phyloP scores from a whole-genome alignment of 1,140 invertebrate species.

The Brachionus manjavacas region DNA sequence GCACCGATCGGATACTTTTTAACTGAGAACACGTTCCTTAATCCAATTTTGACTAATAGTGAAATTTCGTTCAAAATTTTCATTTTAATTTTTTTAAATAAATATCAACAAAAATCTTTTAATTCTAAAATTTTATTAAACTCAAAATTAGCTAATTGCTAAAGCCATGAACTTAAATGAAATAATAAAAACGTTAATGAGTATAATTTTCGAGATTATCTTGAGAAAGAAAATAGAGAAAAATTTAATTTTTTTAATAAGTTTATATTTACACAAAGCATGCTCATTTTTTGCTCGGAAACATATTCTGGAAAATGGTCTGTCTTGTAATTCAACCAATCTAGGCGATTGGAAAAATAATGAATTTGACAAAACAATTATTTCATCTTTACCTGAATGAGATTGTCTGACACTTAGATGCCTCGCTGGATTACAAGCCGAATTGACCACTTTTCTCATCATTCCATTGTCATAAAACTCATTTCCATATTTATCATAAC shows the following conservation, averaged over 20 bases:
- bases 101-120: not conserved
- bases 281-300: not conserved
- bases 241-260: not conserved
- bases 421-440: not conserved
- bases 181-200: not conserved
- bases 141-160: not conserved
- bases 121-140: not conserved
- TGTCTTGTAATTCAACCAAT: conserved; percentile 31
- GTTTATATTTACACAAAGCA: not conserved
- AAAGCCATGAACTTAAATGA: conserved; percentile 6
- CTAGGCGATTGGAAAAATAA: not conserved
- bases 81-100: not conserved
- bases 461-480: conserved; percentile 24
- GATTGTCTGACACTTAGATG: not conserved
- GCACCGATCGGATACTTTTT: not conserved
- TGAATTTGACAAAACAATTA: too few species aligned
- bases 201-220: conserved; percentile 17
- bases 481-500: conserved; percentile 16
- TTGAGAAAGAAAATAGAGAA: not conserved
- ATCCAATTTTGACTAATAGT: not conserved
- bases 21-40: not conserved
- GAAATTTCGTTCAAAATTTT: not conserved
- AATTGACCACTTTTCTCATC: not conserved
- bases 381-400: not conserved
- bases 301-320: not conserved